These are phyloP conservation scores for Apotomis betuletana DNA, from an alignment of 2,888 invertebrate species.

Conservation along the genomic window DNA sequence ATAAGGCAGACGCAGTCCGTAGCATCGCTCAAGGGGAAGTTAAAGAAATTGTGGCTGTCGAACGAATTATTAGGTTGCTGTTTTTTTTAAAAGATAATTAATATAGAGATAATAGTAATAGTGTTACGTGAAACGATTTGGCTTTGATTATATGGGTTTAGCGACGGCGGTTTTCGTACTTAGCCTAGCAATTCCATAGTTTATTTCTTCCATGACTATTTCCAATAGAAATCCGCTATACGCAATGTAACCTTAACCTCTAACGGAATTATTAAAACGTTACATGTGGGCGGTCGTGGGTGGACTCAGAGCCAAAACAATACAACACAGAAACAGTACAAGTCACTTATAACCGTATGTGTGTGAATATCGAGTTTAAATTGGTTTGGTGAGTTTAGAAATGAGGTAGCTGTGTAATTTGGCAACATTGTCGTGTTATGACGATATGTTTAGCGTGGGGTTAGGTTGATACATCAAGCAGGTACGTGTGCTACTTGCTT, in stretches of 20 bases:
- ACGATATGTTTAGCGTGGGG: not conserved
- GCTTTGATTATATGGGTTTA: no score
- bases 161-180: no score
- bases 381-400: not conserved
- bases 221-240: constrained; percentile 2
- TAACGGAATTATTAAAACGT: constrained; percentile 22
- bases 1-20: no score
- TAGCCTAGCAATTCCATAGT: no score
- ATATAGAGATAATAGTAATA: no score
- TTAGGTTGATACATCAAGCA: no score
- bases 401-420: constrained; percentile 9
- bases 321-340: not conserved
- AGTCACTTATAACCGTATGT: not conserved
- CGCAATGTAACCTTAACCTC: constrained; percentile 7
- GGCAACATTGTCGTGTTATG: constrained; percentile 14
- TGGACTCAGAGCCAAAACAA: not conserved
- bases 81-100: no score
- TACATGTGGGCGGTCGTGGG: constrained; percentile 13
- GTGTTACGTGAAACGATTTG: no score
- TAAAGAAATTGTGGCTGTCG: no score
- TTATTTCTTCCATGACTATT: not conserved
- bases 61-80: no score
- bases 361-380: not conserved
- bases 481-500: no score
- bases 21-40: no score